Evolutionary conservation across 2,888 invertebrate species (phyloP).

Genomic region (Andricus quercusramuli): DNA sequence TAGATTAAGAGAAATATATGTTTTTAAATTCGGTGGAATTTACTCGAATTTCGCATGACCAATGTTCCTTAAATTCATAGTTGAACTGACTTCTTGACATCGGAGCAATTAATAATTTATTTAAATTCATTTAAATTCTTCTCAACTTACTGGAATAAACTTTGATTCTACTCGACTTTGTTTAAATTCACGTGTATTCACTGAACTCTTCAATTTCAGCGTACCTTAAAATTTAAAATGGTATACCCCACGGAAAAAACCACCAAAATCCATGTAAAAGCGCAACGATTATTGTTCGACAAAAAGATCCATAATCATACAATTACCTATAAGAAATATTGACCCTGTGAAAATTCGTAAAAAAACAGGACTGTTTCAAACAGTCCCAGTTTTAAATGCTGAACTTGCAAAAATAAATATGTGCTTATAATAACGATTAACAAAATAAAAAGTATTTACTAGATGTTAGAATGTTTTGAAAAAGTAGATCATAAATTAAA

Average conservation of each 20-base stretch:
- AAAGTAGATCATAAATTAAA: not conserved
- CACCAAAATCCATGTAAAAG: not conserved
- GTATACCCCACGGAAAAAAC: not conserved
- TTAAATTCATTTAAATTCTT: too few species aligned
- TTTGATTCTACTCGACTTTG: too few species aligned
- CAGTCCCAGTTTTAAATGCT: not conserved
- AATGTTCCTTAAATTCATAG: too few species aligned
- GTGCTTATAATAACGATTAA: not conserved
- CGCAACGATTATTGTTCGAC: not conserved
- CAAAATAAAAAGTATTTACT: not conserved
- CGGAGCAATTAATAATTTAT: too few species aligned
- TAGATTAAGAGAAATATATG: too few species aligned
- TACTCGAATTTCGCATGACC: too few species aligned
- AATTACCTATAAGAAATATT: not conserved
- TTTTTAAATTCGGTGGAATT: too few species aligned
- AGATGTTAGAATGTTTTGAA: not conserved
- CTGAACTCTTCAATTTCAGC: too few species aligned
- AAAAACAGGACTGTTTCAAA: not conserved
- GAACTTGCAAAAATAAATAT: slow-evolving; percentile 23
- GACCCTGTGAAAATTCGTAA: not conserved
- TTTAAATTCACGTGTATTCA: too few species aligned
- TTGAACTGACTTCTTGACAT: too few species aligned
- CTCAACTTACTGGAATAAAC: too few species aligned
- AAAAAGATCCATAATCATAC: not conserved
- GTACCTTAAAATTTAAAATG: too few species aligned